Evolutionary conservation across 2,888 invertebrate genomes (phyloP), one percentile per base, ranked within the genome.

Genomic region (Phyto melanocephala): DNA sequence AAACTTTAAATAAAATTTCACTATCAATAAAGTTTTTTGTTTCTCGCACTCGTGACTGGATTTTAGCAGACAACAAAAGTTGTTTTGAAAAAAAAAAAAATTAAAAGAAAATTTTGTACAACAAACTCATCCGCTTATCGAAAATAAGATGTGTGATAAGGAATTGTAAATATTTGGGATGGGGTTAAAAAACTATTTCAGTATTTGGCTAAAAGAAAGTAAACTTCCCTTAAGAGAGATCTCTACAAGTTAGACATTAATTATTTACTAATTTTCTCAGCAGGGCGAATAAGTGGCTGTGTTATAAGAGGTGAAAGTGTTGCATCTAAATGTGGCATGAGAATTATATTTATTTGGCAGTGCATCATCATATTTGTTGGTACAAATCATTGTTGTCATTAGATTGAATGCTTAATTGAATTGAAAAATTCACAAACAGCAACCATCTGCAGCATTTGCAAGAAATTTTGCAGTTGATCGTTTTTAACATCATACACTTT

Each of bases 401-500:
- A 33, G 63, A 22, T 58, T 50, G 71, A 79, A 56, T 72, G 50
- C 65, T 67, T 72, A 72, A 72, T 62, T 72, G 67, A 68, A 68
- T 54, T 42, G 54, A 28, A 60, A 67, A 68, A 52, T 40, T 52
- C 17, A 20, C 50, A 75, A 37, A 54, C 40, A 45, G 8, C 62
- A 4, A 47, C 35, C 65, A 67, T 63, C 74, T 75, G 75, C 75
- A 60, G 35, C 74, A 54, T 15, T n/a, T 68, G 33, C 42, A 74
- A 68, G 20, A 68, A 58, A 79, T 37, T 2, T 17, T 45, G 13
- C 50, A 63, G 37, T 28, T 47, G 45, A 72, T 56, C 81, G 56
- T 75, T 52, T 10, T 11, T 33, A 35, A 35, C 22, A 58, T 22
- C 67, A 71, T 65, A 37, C 75, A 82, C 82, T 82, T 82, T 82